phyloP scores from a whole-genome alignment of 2,888 invertebrate genomes.

The Drosophila paramelanica region DNA sequence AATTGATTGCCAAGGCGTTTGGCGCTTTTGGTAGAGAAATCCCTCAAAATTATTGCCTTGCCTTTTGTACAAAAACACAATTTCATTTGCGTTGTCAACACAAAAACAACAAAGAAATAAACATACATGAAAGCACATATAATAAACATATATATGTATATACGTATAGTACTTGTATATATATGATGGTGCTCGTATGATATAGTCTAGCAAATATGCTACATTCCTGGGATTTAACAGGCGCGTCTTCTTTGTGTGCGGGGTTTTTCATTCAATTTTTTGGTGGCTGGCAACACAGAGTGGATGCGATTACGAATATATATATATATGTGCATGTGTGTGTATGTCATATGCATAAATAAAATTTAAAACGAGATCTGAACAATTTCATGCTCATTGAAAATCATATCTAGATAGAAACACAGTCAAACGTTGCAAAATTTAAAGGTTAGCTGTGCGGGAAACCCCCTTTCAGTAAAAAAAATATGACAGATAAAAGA shows the following conservation, averaged over 20 bases:
- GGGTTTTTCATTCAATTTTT: constrained; percentile 74
- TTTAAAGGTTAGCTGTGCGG: constrained; percentile 1
- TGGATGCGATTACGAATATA: constrained; percentile 33
- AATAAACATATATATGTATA: constrained; percentile 32
- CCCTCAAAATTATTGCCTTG: constrained; percentile 66
- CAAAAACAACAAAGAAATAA: constrained; percentile 62
- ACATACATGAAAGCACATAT: constrained; percentile 33
- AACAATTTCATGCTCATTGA: constrained; percentile 54
- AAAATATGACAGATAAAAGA: constrained; percentile 1
- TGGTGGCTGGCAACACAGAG: constrained; percentile 49
- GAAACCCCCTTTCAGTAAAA: constrained; percentile 16
- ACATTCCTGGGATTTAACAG: constrained; percentile 71
- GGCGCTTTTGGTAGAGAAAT: constrained; percentile 60
- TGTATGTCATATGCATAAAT: constrained; percentile 9
- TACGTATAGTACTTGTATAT: constrained; percentile 15
- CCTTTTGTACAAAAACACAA: constrained; percentile 39
- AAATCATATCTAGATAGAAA: constrained; percentile 39
- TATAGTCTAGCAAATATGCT: constrained; percentile 70
- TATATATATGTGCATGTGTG: not conserved
- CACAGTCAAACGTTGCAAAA: not conserved
- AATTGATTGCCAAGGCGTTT: constrained; percentile 75
- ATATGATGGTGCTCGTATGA: constrained; percentile 19
- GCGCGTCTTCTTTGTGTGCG: constrained; percentile 55
- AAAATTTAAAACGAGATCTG: constrained; percentile 25
- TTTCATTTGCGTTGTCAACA: constrained; percentile 42